Conservation (phyloP, 2,888 invertebrate genomes). For the Caenorhabditis afra region DNA sequence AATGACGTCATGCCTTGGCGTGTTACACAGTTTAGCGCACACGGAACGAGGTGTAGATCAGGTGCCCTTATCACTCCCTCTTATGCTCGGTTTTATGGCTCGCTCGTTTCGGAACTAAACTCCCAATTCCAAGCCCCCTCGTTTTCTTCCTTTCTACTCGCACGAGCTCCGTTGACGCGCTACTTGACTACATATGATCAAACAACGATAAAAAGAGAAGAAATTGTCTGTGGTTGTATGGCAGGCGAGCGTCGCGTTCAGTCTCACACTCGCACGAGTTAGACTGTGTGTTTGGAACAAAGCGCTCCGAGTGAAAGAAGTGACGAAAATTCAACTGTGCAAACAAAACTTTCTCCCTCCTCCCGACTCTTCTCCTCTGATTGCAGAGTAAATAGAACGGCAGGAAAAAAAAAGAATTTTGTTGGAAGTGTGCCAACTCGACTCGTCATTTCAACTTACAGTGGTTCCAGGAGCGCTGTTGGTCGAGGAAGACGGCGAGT, state of each 20-base stretch:
- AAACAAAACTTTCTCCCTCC: slow-evolving; percentile 38
- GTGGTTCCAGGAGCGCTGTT: slow-evolving; percentile 73
- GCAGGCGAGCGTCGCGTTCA: slow-evolving; percentile 36
- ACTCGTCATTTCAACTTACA: neutral
- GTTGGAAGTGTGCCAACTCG: slow-evolving; percentile 56
- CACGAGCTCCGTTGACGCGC: slow-evolving; percentile 1
- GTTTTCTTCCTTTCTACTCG: slow-evolving; percentile 9
- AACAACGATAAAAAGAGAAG: slow-evolving; percentile 37
- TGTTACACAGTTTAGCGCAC: slow-evolving; percentile 9
- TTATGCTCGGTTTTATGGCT: slow-evolving; percentile 15
- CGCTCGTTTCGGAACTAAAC: slow-evolving; percentile 9
- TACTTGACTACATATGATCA: slow-evolving; percentile 59
- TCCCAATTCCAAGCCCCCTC: slow-evolving; percentile 28
- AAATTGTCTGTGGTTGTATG: slow-evolving; percentile 43
- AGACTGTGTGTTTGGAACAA: slow-evolving; percentile 51
- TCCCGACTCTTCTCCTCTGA: slow-evolving; percentile 41
- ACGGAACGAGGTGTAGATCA: slow-evolving; percentile 25
- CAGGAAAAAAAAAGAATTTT: slow-evolving; percentile 48
- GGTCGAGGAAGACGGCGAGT: slow-evolving; percentile 78
- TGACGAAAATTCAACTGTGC: slow-evolving; percentile 58
- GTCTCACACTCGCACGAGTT: slow-evolving; percentile 26
- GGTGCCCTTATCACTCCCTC: slow-evolving; percentile 30
- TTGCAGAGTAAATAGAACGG: slow-evolving; percentile 57
- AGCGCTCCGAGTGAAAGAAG: slow-evolving; percentile 43
- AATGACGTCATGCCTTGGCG: neutral